Evolutionary conservation across 2,113 vertebrate genomes (phyloP), one percentile per base, ranked within the genome.

Genomic region (Hymenochirus boettgeri): DNA sequence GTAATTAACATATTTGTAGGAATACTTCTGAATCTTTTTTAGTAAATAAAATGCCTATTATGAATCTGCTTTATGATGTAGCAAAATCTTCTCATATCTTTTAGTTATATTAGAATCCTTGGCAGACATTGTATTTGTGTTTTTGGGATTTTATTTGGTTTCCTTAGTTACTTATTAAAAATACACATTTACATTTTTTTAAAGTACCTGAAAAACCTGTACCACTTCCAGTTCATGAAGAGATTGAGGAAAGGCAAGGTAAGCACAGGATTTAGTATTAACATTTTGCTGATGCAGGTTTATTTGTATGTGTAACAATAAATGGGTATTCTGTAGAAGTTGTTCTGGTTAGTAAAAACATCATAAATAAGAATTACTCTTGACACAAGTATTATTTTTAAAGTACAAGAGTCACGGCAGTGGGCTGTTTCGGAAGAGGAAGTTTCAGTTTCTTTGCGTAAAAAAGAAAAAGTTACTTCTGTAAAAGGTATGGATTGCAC

Each of bases 351-450:
- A 5, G 2, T 3, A 47, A 9, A 47, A 47, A 7, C 3, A 7
- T 47, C 6, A 7, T 18, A 47, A 19, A 47, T 47, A 9, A 47
- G 25, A 19, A 23, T 11, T 50, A 50, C 24, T 42, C n/a, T 35
- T 86, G 77, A 76, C 1, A 71, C 61, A 77, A 76, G 75, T 77
- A 72, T 76, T 87, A 71, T 85, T 69, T 87, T 86, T 86, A 74
- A 86, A 88, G 86, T 87, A 73, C 85, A 86, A 7, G 79, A 82
- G 24, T 83, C 87, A 72, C 79, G 86, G 71, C 84, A 81, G 71
- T 85, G 87, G 85, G 81, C 85, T 74, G 52, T 86, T 81, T 86
- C 83, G 72, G 84, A 90, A 85, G 86, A 90, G 79, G 85, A 88
- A 78, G 77, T 86, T 79, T 84, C 87, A 55, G 76, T 90, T 80